A percentile compares a stretch with the other conserved stretches of the same genome.
Conservation (phyloP, 2,888 invertebrate species). For the Dicyrtoma fusca region DNA sequence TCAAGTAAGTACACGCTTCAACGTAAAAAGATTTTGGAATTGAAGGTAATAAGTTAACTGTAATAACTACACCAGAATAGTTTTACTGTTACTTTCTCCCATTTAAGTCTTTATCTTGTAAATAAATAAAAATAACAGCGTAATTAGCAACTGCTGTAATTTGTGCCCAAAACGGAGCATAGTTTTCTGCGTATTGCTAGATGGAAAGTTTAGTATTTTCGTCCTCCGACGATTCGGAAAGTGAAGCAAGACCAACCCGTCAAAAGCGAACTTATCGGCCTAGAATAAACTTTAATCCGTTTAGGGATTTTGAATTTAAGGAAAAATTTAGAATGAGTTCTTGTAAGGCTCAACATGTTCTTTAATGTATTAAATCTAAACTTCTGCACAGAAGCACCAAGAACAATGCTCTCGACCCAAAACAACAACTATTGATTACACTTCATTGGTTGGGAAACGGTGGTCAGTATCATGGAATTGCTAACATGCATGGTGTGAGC, state of each 20-base stretch:
- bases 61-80: too few species aligned
- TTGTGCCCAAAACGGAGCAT: too few species aligned
- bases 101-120: too few species aligned
- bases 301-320: not conserved
- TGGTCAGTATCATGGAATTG: constrained; percentile 33
- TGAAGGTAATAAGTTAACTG: too few species aligned
- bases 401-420: constrained; percentile 21
- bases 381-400: constrained; percentile 2
- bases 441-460: constrained; percentile 40
- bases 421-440: constrained; percentile 26
- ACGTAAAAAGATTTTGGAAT: too few species aligned
- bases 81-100: too few species aligned
- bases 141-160: too few species aligned
- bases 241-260: not conserved
- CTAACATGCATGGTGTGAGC: constrained; percentile 33
- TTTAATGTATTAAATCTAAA: not conserved
- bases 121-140: too few species aligned
- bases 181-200: not conserved
- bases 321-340: constrained; percentile 11
- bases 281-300: not conserved
- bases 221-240: not conserved
- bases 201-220: not conserved
- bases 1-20: too few species aligned
- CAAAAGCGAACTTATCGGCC: not conserved
- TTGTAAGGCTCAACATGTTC: not conserved